A percentile compares a stretch with the other conserved stretches of the same genome.
Conservation (phyloP, 2,113 vertebrate genomes). For the Ctenodactylus gundi region DNA sequence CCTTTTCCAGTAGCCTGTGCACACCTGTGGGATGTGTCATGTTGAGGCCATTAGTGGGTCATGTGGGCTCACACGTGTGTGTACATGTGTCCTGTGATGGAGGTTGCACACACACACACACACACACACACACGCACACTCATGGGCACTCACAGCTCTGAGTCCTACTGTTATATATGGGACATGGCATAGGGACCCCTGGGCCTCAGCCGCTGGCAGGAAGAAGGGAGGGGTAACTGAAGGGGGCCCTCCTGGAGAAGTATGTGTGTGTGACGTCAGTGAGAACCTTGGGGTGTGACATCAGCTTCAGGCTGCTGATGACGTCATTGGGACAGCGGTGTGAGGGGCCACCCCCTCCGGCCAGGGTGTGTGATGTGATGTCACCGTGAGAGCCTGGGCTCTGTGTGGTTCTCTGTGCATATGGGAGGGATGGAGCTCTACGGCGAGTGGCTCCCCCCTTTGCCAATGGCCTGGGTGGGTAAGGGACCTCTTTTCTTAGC, state of each 20-base stretch:
- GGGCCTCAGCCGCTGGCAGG: background rate
- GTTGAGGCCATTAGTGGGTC: background rate
- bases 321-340: conserved; percentile 58
- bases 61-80: background rate
- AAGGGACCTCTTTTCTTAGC: background rate
- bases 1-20: background rate
- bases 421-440: background rate
- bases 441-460: background rate
- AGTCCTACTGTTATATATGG: background rate
- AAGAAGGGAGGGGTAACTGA: background rate
- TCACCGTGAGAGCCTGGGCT: background rate
- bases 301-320: conserved; percentile 58
- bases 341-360: background rate
- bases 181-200: background rate
- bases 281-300: conserved; percentile 65
- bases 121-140: rapidly evolving
- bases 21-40: conserved; percentile 63
- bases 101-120: background rate
- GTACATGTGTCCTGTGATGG: background rate
- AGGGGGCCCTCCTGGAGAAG: background rate
- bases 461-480: background rate
- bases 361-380: background rate
- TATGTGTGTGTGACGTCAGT: conserved; percentile 44
- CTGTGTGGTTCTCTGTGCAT: background rate
- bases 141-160: background rate